Evolutionary conservation across 2,113 vertebrate species (phyloP).

Genomic region (Python bivittatus): DNA sequence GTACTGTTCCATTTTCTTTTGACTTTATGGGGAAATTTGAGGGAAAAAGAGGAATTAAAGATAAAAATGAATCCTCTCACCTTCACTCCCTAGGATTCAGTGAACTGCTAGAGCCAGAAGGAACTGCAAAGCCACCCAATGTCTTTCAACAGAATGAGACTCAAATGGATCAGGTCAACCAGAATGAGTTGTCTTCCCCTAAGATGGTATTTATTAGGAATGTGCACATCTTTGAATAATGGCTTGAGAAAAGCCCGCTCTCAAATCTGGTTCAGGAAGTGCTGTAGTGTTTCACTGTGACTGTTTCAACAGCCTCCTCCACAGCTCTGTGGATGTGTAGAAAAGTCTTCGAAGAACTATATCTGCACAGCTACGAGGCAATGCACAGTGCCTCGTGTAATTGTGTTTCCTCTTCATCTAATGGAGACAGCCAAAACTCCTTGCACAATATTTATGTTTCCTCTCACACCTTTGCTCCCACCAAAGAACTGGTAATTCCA

Average conservation of each 20-base stretch:
- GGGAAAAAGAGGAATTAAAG: neutral
- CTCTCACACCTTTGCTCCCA: slow-evolving; percentile 33
- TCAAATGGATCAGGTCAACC: slow-evolving; percentile 40
- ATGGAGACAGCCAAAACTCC: neutral
- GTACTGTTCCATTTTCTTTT: no score
- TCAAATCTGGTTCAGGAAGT: neutral
- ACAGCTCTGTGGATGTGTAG: neutral
- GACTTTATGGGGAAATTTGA: neutral
- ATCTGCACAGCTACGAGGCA: neutral
- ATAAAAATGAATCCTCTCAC: neutral
- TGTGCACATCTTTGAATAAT: no score
- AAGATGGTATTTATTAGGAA: slow-evolving; percentile 25
- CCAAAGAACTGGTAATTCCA: slow-evolving; percentile 64
- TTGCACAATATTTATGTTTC: slow-evolving; percentile 64
- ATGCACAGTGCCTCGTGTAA: neutral
- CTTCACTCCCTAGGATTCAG: neutral
- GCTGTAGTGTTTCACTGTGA: neutral
- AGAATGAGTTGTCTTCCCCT: slow-evolving; percentile 54
- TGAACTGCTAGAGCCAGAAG: neutral
- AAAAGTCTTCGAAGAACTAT: neutral
- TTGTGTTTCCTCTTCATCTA: neutral
- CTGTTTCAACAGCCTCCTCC: neutral
- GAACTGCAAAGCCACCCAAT: neutral
- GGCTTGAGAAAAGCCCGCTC: no score
- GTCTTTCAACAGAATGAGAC: neutral